Evolutionary conservation across 2,113 vertebrate genomes (phyloP).

Genomic region (Morone chrysops): DNA sequence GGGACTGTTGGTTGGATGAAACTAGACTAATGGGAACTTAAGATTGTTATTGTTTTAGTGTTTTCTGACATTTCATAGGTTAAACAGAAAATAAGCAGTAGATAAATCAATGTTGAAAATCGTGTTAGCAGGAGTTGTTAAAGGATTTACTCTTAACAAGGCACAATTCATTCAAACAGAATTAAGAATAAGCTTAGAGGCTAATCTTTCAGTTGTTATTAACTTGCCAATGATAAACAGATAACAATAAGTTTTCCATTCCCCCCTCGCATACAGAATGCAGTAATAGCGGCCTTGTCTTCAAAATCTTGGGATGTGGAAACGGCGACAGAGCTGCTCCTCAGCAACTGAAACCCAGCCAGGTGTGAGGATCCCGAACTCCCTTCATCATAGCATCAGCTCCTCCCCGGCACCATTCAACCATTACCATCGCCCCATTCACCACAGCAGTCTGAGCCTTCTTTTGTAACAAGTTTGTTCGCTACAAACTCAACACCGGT

Average conservation of each 20-base stretch:
- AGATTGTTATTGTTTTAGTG: not conserved
- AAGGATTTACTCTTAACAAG: not conserved
- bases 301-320: slow-evolving; percentile 99
- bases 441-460: slow-evolving; percentile 61
- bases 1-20: not conserved
- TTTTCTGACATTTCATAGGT: not conserved
- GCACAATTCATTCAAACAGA: not conserved
- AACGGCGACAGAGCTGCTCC: slow-evolving; percentile 97
- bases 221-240: not conserved
- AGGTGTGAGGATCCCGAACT: slow-evolving; percentile 79
- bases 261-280: slow-evolving; percentile 87
- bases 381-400: slow-evolving; percentile 70
- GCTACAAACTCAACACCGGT: slow-evolving; percentile 56
- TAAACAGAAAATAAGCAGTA: not conserved
- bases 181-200: too few species aligned
- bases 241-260: not conserved
- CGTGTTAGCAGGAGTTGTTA: not conserved
- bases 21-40: not conserved
- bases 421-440: slow-evolving; percentile 75
- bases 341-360: slow-evolving; percentile 92
- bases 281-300: slow-evolving; percentile 99
- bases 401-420: slow-evolving; percentile 81
- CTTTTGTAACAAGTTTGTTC: slow-evolving; percentile 31
- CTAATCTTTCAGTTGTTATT: not conserved
- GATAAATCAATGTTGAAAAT: not conserved